These are phyloP conservation scores for Hemibagrus wyckioides DNA, from an alignment of 2,113 vertebrate genomes.

Conservation along the genomic window DNA sequence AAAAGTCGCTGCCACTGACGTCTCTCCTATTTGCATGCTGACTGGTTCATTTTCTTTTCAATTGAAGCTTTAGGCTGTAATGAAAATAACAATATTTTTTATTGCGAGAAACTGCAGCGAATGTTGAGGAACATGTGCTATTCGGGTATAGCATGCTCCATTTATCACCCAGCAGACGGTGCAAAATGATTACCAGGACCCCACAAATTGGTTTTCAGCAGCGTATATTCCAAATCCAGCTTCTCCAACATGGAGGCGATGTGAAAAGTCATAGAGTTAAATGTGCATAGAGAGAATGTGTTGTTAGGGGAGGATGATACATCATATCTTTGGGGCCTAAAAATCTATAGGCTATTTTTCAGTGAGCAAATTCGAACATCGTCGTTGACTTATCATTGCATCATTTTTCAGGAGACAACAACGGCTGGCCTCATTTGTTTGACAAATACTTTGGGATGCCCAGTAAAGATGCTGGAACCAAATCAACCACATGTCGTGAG, in stretches of 20 bases:
- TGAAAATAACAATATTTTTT: conserved; percentile 2
- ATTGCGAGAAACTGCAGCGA: background rate
- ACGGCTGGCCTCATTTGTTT: conserved; percentile 89
- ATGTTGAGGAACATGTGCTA: background rate
- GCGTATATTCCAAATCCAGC: conserved; percentile 14
- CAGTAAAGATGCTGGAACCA: conserved; percentile 65
- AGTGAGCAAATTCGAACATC: background rate
- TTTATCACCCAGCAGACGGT: conserved; percentile 33
- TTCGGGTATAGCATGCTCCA: conserved; percentile 1
- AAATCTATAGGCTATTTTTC: background rate
- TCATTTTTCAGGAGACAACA: conserved; percentile 84
- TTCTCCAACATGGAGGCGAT: background rate
- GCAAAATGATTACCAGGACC: conserved; percentile 13
- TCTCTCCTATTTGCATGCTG: conserved; percentile 15
- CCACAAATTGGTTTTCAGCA: conserved; percentile 24
- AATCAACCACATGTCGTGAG: conserved; percentile 82
- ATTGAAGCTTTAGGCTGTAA: background rate
- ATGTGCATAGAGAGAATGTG: background rate
- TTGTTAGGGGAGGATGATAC: background rate
- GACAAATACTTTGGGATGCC: conserved; percentile 85
- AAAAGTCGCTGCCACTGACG: background rate
- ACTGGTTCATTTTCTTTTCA: conserved; percentile 3
- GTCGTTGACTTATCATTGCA: background rate
- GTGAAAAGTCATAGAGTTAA: background rate
- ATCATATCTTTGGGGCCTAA: background rate